phyloP scores from a whole-genome alignment of 1,140 invertebrate genomes.

The Drosophila orena region DNA sequence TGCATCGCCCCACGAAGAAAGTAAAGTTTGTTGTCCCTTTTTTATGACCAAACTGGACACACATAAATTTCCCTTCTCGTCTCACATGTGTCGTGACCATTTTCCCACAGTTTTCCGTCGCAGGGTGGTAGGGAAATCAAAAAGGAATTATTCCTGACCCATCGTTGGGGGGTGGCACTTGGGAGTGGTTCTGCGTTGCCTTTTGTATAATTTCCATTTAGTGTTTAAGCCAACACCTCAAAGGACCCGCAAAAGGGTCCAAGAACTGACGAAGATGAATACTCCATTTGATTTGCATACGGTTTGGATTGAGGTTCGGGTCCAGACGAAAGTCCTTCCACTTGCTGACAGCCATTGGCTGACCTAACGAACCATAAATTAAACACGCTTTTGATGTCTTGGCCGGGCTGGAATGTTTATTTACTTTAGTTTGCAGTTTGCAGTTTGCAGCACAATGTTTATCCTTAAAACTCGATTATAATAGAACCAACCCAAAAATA shows the following conservation, averaged over 20 bases:
- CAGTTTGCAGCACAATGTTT: conserved; percentile 69
- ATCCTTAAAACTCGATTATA: conserved; percentile 77
- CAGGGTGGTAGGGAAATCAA: conserved; percentile 40
- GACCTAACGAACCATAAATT: conserved; percentile 84
- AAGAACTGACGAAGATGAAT: conserved; percentile 76
- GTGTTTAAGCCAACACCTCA: conserved; percentile 72
- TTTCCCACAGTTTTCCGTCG: conserved; percentile 43
- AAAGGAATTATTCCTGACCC: conserved; percentile 64
- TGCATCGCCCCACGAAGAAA: conserved; percentile 17
- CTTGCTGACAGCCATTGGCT: conserved; percentile 62
- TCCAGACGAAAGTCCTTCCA: conserved; percentile 49
- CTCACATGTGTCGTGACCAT: conserved; percentile 57
- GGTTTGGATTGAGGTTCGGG: conserved; percentile 33
- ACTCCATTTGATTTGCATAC: conserved; percentile 76
- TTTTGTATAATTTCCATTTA: conserved; percentile 70
- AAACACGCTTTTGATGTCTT: conserved; percentile 80
- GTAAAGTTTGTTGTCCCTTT: conserved; percentile 52
- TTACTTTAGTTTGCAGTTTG: conserved; percentile 64
- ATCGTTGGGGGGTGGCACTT: conserved; percentile 8
- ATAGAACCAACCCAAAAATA: conserved; percentile 61
- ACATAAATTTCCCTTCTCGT: conserved; percentile 38
- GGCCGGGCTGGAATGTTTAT: conserved; percentile 64
- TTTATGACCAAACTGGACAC: conserved; percentile 49
- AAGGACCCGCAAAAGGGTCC: conserved; percentile 44
- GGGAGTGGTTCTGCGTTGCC: conserved; percentile 28